A percentile compares a stretch with the other conserved stretches of the same genome.
Evolutionary conservation across 2,113 vertebrate genomes (phyloP).

Genomic region (Mus pahari): DNA sequence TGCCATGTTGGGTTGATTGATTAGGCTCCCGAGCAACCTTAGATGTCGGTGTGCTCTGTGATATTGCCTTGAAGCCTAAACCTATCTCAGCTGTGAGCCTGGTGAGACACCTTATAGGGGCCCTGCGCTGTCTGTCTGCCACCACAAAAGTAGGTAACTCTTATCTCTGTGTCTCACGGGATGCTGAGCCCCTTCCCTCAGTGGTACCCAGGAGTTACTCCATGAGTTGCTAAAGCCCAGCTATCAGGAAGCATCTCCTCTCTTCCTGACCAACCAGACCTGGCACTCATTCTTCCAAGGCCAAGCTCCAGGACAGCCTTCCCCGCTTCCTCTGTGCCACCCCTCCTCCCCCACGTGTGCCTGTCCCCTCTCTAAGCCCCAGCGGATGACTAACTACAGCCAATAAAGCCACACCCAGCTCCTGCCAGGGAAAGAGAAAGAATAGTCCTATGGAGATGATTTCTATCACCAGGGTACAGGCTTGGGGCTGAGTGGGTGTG

Average conservation of each 20-base stretch:
- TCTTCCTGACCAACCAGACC: too few species aligned
- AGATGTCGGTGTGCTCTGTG: neutral
- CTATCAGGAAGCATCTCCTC: neutral
- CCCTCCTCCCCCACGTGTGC: neutral
- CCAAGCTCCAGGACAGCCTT: too few species aligned
- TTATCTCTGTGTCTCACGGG: neutral
- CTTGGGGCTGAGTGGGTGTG: too few species aligned
- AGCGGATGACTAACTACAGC: neutral
- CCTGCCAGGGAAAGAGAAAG: neutral
- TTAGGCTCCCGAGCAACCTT: neutral
- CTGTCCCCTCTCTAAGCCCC: neutral
- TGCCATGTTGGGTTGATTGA: too few species aligned
- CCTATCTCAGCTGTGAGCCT: neutral
- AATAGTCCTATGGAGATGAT: neutral
- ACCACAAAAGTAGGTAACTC: neutral
- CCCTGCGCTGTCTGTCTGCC: neutral
- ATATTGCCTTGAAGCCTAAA: neutral
- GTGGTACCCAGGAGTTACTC: neutral
- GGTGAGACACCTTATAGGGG: neutral
- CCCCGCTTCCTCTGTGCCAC: too few species aligned
- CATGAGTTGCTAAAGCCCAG: neutral
- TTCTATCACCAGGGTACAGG: neutral
- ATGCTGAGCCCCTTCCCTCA: neutral
- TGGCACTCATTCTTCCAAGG: neutral
- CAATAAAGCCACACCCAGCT: neutral